phyloP scores from a whole-genome alignment of 2,797 vertebrate genomes.

The Melopsittacus undulatus region DNA sequence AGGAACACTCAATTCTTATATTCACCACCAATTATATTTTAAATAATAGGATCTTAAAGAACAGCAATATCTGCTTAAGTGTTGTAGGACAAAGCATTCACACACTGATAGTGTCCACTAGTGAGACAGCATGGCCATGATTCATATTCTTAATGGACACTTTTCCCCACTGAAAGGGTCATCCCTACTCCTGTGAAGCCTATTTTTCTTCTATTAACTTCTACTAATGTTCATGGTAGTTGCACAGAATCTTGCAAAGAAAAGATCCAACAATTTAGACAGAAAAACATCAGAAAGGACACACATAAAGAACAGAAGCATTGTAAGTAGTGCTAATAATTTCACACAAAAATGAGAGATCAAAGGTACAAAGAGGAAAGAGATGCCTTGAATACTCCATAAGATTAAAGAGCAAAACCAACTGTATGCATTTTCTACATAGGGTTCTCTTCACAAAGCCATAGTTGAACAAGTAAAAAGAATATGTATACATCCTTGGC shows the following conservation, averaged over 20 bases:
- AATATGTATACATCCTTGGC: not conserved
- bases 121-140: not conserved
- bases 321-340: slow-evolving; percentile 1
- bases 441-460: not conserved
- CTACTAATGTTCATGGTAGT: not conserved
- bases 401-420: slow-evolving; percentile 15
- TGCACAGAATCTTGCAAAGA: not conserved
- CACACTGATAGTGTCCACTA: not conserved
- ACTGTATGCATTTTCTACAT: not conserved
- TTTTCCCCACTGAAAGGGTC: not conserved
- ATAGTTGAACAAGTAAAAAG: not conserved
- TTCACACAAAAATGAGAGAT: not conserved
- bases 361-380: not conserved
- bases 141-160: slow-evolving; percentile 1
- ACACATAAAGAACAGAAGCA: not conserved
- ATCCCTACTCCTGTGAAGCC: not conserved
- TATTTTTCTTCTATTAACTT: not conserved
- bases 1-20: slow-evolving; percentile 27
- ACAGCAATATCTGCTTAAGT: slow-evolving; percentile 20
- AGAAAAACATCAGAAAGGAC: not conserved
- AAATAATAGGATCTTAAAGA: slow-evolving; percentile 52
- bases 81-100: slow-evolving; percentile 24
- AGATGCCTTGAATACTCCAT: not conserved
- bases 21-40: slow-evolving; percentile 11
- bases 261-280: not conserved